Evolutionary conservation across 1,140 invertebrate genomes (phyloP), one percentile per base, ranked within the genome.

Genomic region (Scaptomyza graminum): DNA sequence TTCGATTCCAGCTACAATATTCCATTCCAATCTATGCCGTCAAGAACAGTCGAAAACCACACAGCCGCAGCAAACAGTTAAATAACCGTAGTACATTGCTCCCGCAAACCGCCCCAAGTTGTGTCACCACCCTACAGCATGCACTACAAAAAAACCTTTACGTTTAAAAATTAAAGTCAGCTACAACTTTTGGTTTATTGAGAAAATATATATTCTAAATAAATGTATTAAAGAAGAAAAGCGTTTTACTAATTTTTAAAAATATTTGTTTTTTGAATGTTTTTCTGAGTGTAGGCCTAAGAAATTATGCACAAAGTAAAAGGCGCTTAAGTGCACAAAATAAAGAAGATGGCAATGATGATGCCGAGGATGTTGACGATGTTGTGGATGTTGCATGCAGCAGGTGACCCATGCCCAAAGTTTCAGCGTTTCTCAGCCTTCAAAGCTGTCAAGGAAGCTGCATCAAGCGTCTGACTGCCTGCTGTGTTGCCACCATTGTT

Each of bases 221-320:
- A 22, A 22, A 22, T 22, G 0, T 22, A 1, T 22, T 22, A 22
- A 22, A 22, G 0, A 22, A 22, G 4, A 1, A 22, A 22, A n/a
- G n/a, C n/a, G n/a, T n/a, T n/a, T n/a, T n/a, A n/a, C n/a, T n/a
- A n/a, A n/a, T n/a, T n/a, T n/a, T n/a, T n/a, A n/a, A n/a, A n/a
- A n/a, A n/a, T n/a, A n/a, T n/a, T n/a, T n/a, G n/a, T n/a, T n/a
- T n/a, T n/a, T n/a, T n/a, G n/a, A n/a, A n/a, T n/a, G n/a, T n/a
- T n/a, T 39, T 39, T 12, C 11, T 12, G 11, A 39, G 37, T 39
- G 37, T 12, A 31, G 73, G 81, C 67, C 57, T 76, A 75, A 87
- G 82, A 81, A 87, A 85, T 85, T 87, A 85, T 85, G 82, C 82
- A 68, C 65, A 80, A 85, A 85, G 81, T 85, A 73, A 84, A 80